phyloP scores from a whole-genome alignment of 1,140 invertebrate genomes.

The Procambarus clarkii region DNA sequence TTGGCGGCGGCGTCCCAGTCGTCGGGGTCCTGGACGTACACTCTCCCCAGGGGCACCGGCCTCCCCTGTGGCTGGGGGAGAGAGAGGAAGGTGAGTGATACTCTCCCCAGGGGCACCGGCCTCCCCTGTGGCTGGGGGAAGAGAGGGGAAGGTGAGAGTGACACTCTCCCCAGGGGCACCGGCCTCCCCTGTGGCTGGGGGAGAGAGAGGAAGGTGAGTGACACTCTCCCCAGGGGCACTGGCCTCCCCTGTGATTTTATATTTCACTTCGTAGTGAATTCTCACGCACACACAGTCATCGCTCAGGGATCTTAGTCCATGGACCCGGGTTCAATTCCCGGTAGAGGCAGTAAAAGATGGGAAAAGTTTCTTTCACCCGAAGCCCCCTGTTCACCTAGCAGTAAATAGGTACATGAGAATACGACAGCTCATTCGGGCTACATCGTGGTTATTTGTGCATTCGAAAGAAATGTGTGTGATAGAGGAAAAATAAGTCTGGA shows the following conservation, averaged over 20 bases:
- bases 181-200: not conserved
- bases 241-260: not conserved
- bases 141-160: not conserved
- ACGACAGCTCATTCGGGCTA: no score
- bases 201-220: not conserved
- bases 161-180: not conserved
- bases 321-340: no score
- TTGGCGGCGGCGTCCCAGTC: conserved; percentile 47
- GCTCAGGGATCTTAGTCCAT: no score
- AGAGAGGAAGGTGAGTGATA: not conserved
- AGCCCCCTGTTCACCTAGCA: no score
- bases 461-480: no score
- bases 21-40: conserved; percentile 41
- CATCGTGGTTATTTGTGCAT: no score
- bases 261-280: no score
- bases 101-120: not conserved
- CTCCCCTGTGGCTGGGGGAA: not conserved
- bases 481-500: no score
- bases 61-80: conserved; percentile 5
- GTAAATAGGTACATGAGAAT: no score
- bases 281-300: no score
- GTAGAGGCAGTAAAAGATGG: no score
- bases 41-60: conserved; percentile 29
- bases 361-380: no score
- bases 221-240: not conserved